Evolutionary conservation across 2,888 invertebrate genomes (phyloP), one percentile per base, ranked within the genome.

Genomic region (Diarsia brunnea): DNA sequence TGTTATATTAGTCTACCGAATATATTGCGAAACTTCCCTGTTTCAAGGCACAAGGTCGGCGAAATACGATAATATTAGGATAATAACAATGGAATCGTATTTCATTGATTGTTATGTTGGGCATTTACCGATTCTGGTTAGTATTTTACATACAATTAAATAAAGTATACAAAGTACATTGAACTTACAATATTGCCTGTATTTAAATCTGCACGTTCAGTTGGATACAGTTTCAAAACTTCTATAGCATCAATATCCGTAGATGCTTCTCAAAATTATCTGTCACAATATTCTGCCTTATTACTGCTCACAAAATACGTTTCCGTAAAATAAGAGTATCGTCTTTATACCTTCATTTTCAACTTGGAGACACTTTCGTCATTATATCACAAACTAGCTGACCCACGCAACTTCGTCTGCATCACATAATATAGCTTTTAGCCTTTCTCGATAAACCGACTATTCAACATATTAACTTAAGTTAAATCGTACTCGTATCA

Each of bases 21-120:
- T 38, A 38, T 47, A 47, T 67, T 60, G 51, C 67, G 16, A 68
- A 67, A 65, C 53, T 55, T 49, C 43, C 55, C 69, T 61, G 67
- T 79, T 82, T 79, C 75, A 75, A 72, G 61, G 19, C 47, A 72
- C 79, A 84, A 84, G 84, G 75, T 61, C 75, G 38, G 21, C 45
- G 60, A 7, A 75, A 70, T 49, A 60, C 53, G 67, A 83, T 70
- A 71, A 51, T 60, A 27, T 24, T 47, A 27, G 16, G 45, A 65
- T 43, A 63, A 51, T 63, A 38, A 24, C 43, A 58, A 31, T 58
- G 5, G 67, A 49, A 53, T 82, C 49, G 45, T 58, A 47, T 75
- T 66, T 69, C 66, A 67, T 66, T 45, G 49, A 53, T 49, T 60
- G 5, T 61, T 19, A 24, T 49, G 49, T 31, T 68, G 19, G 27